phyloP scores from a whole-genome alignment of 2,888 invertebrate genomes.

The Pristionchus exspectatus region DNA sequence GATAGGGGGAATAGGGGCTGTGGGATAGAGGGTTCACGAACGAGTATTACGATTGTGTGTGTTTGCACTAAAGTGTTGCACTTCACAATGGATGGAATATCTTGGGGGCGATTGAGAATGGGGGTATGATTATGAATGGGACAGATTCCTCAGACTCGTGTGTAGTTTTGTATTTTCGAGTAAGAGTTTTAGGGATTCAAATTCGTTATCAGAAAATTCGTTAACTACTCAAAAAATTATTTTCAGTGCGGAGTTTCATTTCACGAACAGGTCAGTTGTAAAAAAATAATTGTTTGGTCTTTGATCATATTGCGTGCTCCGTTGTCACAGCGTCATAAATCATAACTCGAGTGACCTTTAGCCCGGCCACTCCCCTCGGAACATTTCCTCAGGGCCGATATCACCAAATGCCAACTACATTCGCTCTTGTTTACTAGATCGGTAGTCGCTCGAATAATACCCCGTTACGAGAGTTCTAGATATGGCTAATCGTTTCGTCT shows the following conservation, averaged over 20 bases:
- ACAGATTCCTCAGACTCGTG: background rate
- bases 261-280: no score
- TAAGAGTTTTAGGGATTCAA: background rate
- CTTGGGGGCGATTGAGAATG: background rate
- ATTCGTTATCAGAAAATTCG: no score
- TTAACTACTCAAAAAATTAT: no score
- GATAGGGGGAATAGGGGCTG: background rate
- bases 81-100: background rate
- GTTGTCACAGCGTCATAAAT: background rate
- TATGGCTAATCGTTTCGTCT: no score
- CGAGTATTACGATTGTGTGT: slow-evolving; percentile 8
- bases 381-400: background rate
- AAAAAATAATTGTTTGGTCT: background rate
- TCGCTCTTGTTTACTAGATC: background rate
- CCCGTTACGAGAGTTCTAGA: no score
- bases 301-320: background rate
- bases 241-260: no score
- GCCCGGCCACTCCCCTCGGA: background rate
- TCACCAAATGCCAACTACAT: background rate
- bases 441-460: background rate
- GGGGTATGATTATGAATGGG: background rate
- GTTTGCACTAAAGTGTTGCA: slow-evolving; percentile 10
- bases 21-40: slow-evolving; percentile 4
- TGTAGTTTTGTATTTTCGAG: background rate
- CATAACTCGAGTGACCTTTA: background rate